These are phyloP conservation scores for Scalopus aquaticus DNA, from an alignment of 2,113 vertebrate genomes.

Conservation along the genomic window DNA sequence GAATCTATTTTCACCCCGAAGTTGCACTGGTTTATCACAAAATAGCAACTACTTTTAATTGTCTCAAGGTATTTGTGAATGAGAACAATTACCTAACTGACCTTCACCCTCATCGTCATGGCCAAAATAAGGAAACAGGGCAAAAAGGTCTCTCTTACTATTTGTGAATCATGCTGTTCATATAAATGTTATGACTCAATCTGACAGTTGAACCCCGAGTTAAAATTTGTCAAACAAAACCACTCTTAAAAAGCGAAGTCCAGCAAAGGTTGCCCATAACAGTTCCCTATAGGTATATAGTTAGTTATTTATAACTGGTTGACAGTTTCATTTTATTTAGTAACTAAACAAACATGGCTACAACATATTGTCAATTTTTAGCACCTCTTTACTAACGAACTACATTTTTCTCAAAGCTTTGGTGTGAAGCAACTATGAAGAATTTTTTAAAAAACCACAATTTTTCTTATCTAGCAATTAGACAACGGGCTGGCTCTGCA, in stretches of 20 bases:
- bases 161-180: not conserved
- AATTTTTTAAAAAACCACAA: conserved; percentile 60
- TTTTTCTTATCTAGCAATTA: conserved; percentile 52
- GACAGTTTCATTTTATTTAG: conserved; percentile 43
- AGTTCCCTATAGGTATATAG: not conserved
- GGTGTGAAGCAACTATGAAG: not conserved
- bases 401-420: conserved; percentile 28
- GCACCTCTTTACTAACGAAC: not conserved
- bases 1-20: conserved; percentile 93
- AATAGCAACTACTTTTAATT: not conserved
- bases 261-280: not conserved
- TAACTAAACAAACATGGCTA: conserved; percentile 37
- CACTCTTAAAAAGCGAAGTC: not conserved
- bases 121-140: not conserved
- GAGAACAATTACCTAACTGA: too few relatives aligned
- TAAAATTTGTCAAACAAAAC: not conserved
- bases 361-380: not conserved
- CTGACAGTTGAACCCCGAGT: not conserved
- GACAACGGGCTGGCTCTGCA: conserved; percentile 35
- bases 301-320: not conserved
- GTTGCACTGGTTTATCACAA: conserved; percentile 80
- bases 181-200: not conserved
- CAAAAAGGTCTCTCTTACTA: not conserved
- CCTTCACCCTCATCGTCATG: not conserved
- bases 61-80: not conserved